Evolutionary conservation across 2,797 vertebrate genomes (phyloP).

Genomic region (Mionectes olivaceus): DNA sequence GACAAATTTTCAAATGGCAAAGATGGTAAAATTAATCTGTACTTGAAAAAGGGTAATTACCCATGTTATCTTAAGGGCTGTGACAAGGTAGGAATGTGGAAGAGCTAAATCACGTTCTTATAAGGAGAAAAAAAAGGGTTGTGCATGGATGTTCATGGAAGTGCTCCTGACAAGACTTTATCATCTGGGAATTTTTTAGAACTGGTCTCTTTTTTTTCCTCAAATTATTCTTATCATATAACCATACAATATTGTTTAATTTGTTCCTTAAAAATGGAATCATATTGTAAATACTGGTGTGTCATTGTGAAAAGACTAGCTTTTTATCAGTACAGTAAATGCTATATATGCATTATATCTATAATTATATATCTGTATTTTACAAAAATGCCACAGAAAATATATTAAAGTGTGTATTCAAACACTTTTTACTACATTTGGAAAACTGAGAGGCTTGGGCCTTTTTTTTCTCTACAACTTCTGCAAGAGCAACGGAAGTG

Average conservation of each 20-base stretch:
- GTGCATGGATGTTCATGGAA: background rate
- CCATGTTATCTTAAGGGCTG: background rate
- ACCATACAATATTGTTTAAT: slow-evolving; percentile 65
- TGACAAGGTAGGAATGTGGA: background rate
- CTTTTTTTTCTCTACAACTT: background rate
- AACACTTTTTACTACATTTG: slow-evolving; percentile 75
- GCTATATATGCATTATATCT: slow-evolving; percentile 76
- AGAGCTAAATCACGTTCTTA: background rate
- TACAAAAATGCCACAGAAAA: slow-evolving; percentile 80
- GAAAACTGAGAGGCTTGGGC: slow-evolving; percentile 33
- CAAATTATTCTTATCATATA: slow-evolving; percentile 62
- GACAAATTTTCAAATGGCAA: background rate
- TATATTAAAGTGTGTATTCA: slow-evolving; percentile 83
- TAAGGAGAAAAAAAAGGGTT: background rate
- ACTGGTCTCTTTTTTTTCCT: slow-evolving; percentile 54
- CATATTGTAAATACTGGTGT: slow-evolving; percentile 76
- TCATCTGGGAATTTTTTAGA: slow-evolving; percentile 32
- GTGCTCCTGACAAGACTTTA: background rate
- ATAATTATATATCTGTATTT: slow-evolving; percentile 83
- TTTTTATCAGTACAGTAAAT: slow-evolving; percentile 77
- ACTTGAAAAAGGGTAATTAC: background rate
- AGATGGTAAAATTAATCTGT: background rate
- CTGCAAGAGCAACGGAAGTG: background rate
- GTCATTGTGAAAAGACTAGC: slow-evolving; percentile 71
- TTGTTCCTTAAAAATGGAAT: slow-evolving; percentile 66